A percentile compares a stretch with the other conserved stretches of the same genome.
These are phyloP conservation scores for Amiota mariae DNA, from an alignment of 2,888 invertebrate genomes.

Conservation along the genomic window DNA sequence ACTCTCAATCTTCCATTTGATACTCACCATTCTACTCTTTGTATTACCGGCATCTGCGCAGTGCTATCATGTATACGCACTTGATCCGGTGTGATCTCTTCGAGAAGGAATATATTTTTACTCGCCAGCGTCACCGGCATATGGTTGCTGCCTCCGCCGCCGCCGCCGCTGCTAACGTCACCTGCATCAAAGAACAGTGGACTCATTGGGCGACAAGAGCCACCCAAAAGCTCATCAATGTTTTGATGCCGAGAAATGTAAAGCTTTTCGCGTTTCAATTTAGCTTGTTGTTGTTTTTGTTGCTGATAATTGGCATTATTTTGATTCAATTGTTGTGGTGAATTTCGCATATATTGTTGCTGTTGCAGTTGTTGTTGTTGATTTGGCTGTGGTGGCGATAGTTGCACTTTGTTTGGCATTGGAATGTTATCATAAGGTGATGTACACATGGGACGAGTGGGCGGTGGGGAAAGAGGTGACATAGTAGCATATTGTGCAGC, in stretches of 20 bases:
- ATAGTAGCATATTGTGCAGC: constrained; percentile 36
- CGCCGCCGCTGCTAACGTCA: not conserved
- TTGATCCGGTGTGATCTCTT: constrained; percentile 85
- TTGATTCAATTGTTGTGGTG: constrained; percentile 34
- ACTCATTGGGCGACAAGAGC: constrained; percentile 77
- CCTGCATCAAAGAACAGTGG: constrained; percentile 75
- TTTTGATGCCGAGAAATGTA: constrained; percentile 90
- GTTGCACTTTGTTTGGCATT: constrained; percentile 51
- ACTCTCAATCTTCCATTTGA: constrained; percentile 30
- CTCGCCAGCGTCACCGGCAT: constrained; percentile 59
- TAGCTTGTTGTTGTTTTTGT: constrained; percentile 32
- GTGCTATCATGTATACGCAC: constrained; percentile 87
- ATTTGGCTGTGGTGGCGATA: constrained; percentile 35
- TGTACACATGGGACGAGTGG: constrained; percentile 71
- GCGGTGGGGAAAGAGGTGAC: constrained; percentile 9
- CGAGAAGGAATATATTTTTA: constrained; percentile 69
- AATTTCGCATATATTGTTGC: constrained; percentile 25
- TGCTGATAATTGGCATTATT: constrained; percentile 60
- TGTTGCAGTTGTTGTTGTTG: constrained; percentile 41
- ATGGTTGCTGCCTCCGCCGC: constrained; percentile 57
- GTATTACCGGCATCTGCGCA: constrained; percentile 81
- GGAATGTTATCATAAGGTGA: constrained; percentile 84
- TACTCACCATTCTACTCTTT: constrained; percentile 78
- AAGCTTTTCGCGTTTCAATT: constrained; percentile 67
- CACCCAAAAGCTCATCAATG: constrained; percentile 91